A percentile compares a stretch with the other conserved stretches of the same genome.
These are phyloP conservation scores for Macrochelys suwanniensis DNA, from an alignment of 2,797 vertebrate genomes.

Conservation along the genomic window DNA sequence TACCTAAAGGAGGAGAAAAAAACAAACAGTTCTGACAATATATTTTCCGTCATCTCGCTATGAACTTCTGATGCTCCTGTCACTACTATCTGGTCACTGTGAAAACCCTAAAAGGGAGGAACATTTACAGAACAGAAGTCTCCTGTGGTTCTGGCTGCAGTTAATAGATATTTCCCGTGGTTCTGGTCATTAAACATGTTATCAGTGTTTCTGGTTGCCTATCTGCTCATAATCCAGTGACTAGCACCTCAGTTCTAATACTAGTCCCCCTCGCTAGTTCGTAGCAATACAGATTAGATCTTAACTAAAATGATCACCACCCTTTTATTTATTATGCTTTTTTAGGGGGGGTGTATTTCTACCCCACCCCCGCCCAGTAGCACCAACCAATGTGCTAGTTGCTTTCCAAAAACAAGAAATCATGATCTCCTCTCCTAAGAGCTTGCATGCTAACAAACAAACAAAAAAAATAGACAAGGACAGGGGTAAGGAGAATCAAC, in stretches of 20 bases:
- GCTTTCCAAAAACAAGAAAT: neutral
- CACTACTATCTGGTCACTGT: neutral
- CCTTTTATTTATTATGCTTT: neutral
- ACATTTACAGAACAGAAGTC: neutral
- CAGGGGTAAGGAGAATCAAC: neutral
- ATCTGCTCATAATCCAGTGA: neutral
- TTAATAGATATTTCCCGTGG: neutral
- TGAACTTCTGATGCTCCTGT: neutral
- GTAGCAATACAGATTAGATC: neutral
- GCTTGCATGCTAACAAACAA: neutral
- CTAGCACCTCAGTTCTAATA: neutral
- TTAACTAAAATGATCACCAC: neutral
- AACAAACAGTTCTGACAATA: neutral
- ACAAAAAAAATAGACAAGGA: neutral
- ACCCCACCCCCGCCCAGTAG: neutral
- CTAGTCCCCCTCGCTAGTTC: neutral
- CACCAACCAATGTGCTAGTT: neutral
- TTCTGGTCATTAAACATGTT: neutral
- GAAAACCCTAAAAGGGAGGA: neutral
- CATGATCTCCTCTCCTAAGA: neutral
- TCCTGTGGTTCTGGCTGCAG: neutral
- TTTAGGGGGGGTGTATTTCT: neutral
- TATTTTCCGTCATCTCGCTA: neutral
- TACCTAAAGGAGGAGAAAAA: slow-evolving; percentile 84
- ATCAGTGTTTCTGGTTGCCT: neutral